A percentile compares a stretch with the other conserved stretches of the same genome.
Conservation (phyloP, 2,797 vertebrate species). For the Podarcis siculus region DNA sequence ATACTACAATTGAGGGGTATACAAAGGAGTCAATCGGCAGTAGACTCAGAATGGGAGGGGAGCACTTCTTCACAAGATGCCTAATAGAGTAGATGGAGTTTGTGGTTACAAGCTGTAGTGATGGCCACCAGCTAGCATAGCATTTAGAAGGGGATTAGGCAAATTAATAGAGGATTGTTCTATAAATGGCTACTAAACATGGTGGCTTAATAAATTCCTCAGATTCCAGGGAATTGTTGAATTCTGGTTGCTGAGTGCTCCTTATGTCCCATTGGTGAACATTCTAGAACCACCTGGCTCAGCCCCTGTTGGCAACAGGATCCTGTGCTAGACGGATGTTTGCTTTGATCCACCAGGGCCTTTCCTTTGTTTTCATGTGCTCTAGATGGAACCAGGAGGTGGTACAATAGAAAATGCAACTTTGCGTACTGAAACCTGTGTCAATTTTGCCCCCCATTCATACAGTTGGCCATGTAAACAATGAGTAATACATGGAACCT, state of each 20-base stretch:
- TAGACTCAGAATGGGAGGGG: not conserved
- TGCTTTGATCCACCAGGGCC: not conserved
- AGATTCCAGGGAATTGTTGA: not conserved
- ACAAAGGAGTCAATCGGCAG: not conserved
- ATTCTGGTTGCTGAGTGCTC: not conserved
- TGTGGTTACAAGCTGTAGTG: not conserved
- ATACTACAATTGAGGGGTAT: not conserved
- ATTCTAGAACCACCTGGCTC: not conserved
- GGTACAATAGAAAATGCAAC: not conserved
- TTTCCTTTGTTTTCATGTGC: not conserved
- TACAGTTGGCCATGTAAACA: not conserved
- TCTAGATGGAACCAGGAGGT: not conserved
- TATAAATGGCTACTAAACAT: not conserved
- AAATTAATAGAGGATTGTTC: not conserved
- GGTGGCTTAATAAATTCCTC: not conserved
- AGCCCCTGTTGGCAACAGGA: not conserved
- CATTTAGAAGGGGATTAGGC: not conserved
- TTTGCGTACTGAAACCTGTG: not conserved
- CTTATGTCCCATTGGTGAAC: not conserved
- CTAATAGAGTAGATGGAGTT: not conserved
- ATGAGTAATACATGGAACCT: not conserved
- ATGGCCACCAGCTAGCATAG: not conserved
- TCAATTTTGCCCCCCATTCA: not conserved
- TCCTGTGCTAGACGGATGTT: not conserved
- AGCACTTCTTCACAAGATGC: not conserved